These are phyloP conservation scores for Phytoseiulus persimilis DNA, from an alignment of 2,888 invertebrate species.

Conservation along the genomic window DNA sequence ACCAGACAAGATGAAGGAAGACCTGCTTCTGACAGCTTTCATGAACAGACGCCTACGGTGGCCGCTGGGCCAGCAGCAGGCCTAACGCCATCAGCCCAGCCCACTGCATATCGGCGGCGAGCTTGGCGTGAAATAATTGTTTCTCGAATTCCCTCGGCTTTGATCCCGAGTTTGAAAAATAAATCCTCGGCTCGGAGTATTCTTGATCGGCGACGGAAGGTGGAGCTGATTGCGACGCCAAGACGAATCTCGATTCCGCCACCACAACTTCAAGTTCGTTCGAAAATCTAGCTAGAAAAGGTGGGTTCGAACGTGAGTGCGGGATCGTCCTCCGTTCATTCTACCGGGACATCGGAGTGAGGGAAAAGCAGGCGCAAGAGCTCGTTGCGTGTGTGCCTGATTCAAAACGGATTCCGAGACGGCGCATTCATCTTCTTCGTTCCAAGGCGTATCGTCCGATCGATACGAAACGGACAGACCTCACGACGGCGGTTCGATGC, in stretches of 20 bases:
- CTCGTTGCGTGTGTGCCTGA: background rate
- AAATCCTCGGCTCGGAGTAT: background rate
- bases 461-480: background rate
- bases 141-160: background rate
- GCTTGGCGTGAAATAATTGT: background rate
- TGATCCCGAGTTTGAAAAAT: background rate
- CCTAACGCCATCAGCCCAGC: background rate
- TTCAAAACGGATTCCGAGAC: background rate
- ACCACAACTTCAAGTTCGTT: no score
- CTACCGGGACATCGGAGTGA: no score
- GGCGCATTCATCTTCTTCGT: background rate
- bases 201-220: background rate
- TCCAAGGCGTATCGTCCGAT: background rate
- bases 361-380: background rate
- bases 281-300: no score
- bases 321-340: no score
- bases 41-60: background rate
- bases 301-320: no score
- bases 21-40: background rate
- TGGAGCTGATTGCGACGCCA: no score
- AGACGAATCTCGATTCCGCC: no score
- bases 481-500: background rate
- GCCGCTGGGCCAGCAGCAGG: background rate
- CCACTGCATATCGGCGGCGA: background rate
- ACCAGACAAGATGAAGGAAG: constrained; percentile 5